These are phyloP conservation scores for Drosophila picticornis DNA, from an alignment of 2,888 invertebrate species.

Conservation along the genomic window DNA sequence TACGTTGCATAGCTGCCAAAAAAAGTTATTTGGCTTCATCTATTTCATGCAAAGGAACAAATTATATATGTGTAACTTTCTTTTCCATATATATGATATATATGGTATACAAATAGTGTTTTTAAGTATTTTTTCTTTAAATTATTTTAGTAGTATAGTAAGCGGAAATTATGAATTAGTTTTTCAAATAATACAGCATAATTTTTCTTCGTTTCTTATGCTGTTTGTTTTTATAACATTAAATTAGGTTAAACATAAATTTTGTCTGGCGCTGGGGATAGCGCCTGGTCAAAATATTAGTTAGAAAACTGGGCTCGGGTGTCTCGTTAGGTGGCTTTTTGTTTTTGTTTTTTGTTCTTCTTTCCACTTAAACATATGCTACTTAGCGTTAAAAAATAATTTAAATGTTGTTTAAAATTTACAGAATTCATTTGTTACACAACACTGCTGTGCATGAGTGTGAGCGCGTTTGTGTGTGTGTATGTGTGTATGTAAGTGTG, in stretches of 20 bases:
- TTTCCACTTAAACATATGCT: conserved; percentile 48
- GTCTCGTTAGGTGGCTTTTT: conserved; percentile 48
- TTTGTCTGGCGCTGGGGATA: conserved; percentile 26
- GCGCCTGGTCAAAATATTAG: conserved; percentile 37
- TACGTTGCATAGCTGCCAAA: conserved; percentile 59
- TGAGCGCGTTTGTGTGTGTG: conserved; percentile 15
- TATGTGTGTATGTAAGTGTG: conserved; percentile 17
- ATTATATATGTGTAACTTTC: conserved; percentile 47
- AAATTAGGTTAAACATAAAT: conserved; percentile 62
- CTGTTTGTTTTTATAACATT: conserved; percentile 30
- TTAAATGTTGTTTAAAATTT: conserved; percentile 48
- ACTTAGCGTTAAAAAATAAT: conserved; percentile 61
- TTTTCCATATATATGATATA: conserved; percentile 21
- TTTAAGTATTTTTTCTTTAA: conserved; percentile 14
- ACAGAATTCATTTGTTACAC: conserved; percentile 50
- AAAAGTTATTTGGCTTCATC: conserved; percentile 1
- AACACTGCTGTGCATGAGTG: conserved; percentile 31
- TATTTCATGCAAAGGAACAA: conserved; percentile 63
- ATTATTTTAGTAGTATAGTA: conserved; percentile 36
- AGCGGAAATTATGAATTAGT: conserved; percentile 40
- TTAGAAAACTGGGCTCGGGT: conserved; percentile 72
- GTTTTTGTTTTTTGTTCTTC: not conserved
- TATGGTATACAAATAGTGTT: conserved; percentile 35
- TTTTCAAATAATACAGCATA: conserved; percentile 35
- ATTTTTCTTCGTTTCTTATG: not conserved